A percentile compares a stretch with the other conserved stretches of the same genome.
These are phyloP conservation scores for Heliconius eleuchia DNA, from an alignment of 1,140 invertebrate species.

Conservation along the genomic window DNA sequence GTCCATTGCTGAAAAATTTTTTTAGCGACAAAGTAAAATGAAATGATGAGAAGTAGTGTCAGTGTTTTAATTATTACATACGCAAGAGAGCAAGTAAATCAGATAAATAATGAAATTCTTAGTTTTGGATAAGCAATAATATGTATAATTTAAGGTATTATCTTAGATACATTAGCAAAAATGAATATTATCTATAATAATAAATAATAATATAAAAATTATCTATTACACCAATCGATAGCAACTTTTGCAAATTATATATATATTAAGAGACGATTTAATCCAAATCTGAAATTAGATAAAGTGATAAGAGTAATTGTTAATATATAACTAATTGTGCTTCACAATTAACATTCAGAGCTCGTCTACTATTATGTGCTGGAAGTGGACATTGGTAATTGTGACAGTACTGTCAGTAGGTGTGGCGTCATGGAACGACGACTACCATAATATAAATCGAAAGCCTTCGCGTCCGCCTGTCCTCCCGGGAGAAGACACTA, in stretches of 20 bases:
- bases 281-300: conserved; percentile 1
- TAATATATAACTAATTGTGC: neutral
- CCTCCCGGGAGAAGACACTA: neutral
- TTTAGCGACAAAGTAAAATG: too few relatives aligned
- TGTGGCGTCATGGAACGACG: neutral
- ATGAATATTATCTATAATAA: neutral
- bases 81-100: too few relatives aligned
- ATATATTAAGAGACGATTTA: neutral
- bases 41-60: too few relatives aligned
- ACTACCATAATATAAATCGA: neutral
- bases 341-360: neutral
- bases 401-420: conserved; percentile 1
- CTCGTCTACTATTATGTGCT: neutral
- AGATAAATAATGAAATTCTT: too few relatives aligned
- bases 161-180: too few relatives aligned
- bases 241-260: neutral
- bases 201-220: neutral
- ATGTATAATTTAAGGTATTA: too few relatives aligned
- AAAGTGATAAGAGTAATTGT: neutral
- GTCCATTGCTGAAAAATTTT: too few relatives aligned
- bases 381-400: conserved; percentile 6
- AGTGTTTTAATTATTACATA: too few relatives aligned
- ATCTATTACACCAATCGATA: neutral
- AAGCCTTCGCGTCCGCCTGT: neutral
- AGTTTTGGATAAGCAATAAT: too few relatives aligned